phyloP scores from a whole-genome alignment of 30 jellyfish, hydroid and myxozoan species.

The Cassiopea xamachana region DNA sequence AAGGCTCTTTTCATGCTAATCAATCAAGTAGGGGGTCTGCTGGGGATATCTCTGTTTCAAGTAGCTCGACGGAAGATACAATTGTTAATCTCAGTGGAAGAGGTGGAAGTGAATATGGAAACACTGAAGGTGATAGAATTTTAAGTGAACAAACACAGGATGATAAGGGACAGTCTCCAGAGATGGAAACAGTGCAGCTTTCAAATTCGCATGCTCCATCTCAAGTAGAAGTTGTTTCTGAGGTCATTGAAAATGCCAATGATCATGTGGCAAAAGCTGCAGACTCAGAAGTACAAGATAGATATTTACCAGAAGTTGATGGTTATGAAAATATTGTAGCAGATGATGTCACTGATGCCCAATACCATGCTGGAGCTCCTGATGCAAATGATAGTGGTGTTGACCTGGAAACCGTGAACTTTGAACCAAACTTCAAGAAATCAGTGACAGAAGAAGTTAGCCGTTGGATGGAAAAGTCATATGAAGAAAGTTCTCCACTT shows the following conservation, averaged over 20 bases:
- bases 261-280: neutral
- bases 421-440: conserved; percentile 16
- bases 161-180: too few relatives aligned
- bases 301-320: neutral
- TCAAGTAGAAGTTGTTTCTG: neutral
- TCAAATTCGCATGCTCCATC: neutral
- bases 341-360: neutral
- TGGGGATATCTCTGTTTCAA: conserved; percentile 37
- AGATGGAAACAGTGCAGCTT: neutral
- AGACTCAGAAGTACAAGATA: conserved; percentile 7
- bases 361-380: conserved; percentile 1
- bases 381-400: conserved; percentile 41
- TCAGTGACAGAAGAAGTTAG: conserved; percentile 42
- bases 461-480: conserved; percentile 63
- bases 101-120: neutral
- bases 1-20: neutral
- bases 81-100: conserved; percentile 22
- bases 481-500: conserved; percentile 18
- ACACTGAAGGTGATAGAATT: neutral
- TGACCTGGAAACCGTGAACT: conserved; percentile 7
- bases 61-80: conserved; percentile 48
- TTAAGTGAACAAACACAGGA: neutral
- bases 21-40: conserved; percentile 30
- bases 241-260: neutral
- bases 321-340: neutral